These are phyloP conservation scores for Macrotrachela quadricornifera DNA, from an alignment of 1,140 invertebrate genomes.

Conservation along the genomic window DNA sequence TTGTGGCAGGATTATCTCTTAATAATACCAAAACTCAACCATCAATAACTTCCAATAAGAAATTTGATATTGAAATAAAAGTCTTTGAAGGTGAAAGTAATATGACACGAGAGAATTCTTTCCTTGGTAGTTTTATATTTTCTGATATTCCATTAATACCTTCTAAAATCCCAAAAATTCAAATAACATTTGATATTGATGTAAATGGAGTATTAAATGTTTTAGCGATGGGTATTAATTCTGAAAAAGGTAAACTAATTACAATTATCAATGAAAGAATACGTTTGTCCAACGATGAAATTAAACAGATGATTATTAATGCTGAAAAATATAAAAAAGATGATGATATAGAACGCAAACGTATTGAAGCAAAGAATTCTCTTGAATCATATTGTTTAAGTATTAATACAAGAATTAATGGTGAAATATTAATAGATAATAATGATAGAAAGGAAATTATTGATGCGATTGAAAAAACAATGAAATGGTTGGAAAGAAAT, in stretches of 20 bases:
- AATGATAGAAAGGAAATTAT: conserved; percentile 60
- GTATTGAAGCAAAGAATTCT: conserved; percentile 19
- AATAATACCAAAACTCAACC: too few relatives aligned
- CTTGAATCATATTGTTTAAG: conserved; percentile 48
- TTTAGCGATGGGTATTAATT: conserved; percentile 50
- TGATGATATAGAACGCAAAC: conserved; percentile 22
- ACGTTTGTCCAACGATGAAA: conserved; percentile 30
- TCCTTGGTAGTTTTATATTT: conserved; percentile 65
- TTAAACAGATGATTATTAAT: conserved; percentile 37
- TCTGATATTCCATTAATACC: conserved; percentile 54
- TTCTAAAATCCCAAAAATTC: conserved; percentile 28
- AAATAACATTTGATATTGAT: conserved; percentile 58
- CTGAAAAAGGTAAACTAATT: conserved; percentile 40
- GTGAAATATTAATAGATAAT: conserved; percentile 43
- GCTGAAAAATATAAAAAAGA: conserved; percentile 36
- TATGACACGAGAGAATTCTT: conserved; percentile 71
- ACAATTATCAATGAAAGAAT: conserved; percentile 36
- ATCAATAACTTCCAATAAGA: conserved; percentile 7
- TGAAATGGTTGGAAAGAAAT: conserved; percentile 40
- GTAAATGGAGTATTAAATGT: conserved; percentile 57
- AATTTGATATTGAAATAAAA: conserved; percentile 48
- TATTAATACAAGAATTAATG: conserved; percentile 64
- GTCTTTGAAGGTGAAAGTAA: conserved; percentile 56
- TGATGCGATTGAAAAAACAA: conserved; percentile 75
- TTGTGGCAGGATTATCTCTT: too few relatives aligned